Base-by-base conservation (phyloP, 2,113 vertebrate species). In the Stomatorhinus ivindoensis region DNA sequence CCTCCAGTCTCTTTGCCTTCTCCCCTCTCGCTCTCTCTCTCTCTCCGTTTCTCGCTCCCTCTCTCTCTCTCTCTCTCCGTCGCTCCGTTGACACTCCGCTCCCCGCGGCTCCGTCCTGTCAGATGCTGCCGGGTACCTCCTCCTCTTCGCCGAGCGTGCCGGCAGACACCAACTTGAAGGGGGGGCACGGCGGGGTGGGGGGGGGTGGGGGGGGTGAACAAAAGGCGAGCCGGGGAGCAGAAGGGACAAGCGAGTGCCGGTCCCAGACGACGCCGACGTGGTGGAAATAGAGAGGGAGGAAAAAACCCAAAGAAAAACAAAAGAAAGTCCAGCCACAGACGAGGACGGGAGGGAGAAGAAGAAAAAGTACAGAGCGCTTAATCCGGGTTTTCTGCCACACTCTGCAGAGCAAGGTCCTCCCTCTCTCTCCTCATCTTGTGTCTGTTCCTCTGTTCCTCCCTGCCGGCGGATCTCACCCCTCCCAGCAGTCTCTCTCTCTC, bases 131-230 rank as follows among this genome's bases (percentile, higher is more conserved):
- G 90, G 93, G 93, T 93, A 93, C 21, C 80, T 95, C 93, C 93
- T 76, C 31, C 69, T 76, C 69, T n/a, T 92, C 93, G 90, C 92
- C 89, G 90, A 92, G 91, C 89, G 58, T 87, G 91, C 93, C 91
- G 91, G 92, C 92, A 92, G 93, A 95, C 94, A 94, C 93, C 80
- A 46, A 93, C 94, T 94, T 93, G 93, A 93, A 89, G 91, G 87
- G 61, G 61, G 61, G 61, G 2, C n/a, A n/a, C 2, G 65, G 65
- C 1, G 65, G 65, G 9, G 8, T 2, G 21, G n/a, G 24, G 58
- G 58, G 24, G 58, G 58, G 58, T 8, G 58, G 58, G 58, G 21
- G 55, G 55, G 24, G 21, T 31, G 89, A 87, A 88, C 90, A 89
- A 91, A 92, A 90, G 88, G 87, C 51, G 53, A 53, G 44, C 27